Base-by-base conservation (phyloP, 2,113 vertebrate genomes). In the Cygnus atratus region DNA sequence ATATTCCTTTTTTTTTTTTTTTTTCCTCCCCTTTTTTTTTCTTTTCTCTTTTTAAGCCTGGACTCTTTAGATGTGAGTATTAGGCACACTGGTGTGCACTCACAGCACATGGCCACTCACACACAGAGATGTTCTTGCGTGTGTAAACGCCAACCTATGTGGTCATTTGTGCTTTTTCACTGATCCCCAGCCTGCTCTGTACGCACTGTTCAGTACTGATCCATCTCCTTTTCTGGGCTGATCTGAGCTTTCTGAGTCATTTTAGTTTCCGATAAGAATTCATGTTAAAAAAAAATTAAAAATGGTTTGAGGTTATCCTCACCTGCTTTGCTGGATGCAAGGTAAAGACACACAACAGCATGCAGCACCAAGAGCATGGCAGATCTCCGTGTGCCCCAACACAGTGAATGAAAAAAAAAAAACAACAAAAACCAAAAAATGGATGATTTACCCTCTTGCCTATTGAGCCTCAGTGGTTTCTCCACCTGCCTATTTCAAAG, bases 281-380 rank as follows among this genome's bases (percentile, higher is more conserved):
- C 57, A 15, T 3, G 37, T 62, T 46, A 6, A 37, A 72, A 57
- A 26, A 24, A n/a, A 4, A 4, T 66, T 71, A 19, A 44, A 33
- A 43, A 35, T 54, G 61, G 17, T 4, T 10, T 52, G 54, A 63
- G 29, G 18, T 72, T 81, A 35, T 37, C 52, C 18, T 73, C 31
- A 16, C 31, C 20, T 87, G 22, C n/a, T 84, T 84, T 75, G 16
- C 31, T 39, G 67, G 9, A 9, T 28, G 59, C 25, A 3, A 21
- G 43, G 58, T 54, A 26, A 58, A 26, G 61, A 13, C 12, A 10
- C 0, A 6, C 2, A 72, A 6, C 14, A 37, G 13, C 22, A 20
- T 11, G 24, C 57, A 44, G 7, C 33, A 59, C 6, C 0, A 3
- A 80, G 54, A 44, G 4, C 0, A 5, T 2, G 54, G 41, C 16